Base-by-base conservation (phyloP, 1,140 invertebrate genomes). In the Drosophila gunungcola region DNA sequence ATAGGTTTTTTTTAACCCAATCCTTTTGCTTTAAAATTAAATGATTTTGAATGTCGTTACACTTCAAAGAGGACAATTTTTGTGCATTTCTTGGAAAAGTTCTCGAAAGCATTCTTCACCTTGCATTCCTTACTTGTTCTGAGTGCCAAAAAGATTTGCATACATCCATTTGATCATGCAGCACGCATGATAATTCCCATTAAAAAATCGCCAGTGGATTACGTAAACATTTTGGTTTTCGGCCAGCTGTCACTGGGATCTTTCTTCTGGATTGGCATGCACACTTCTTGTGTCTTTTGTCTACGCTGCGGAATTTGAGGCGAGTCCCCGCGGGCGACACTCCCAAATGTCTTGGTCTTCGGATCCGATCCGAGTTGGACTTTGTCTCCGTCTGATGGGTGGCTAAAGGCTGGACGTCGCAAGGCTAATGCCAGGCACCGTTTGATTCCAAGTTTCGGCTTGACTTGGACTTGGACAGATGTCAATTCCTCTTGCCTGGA, bases 291-390 rank as follows among this genome's bases (percentile, higher is more conserved):
- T 60, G 49, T 63, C 45, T 76, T 63, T 77, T 56, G 49, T 63
- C 64, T 86, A 82, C 83, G 75, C 70, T 51, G 45, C 54, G 83
- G 82, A 88, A 88, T 86, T 86, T 52, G 46, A 86, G 58, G 73
- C 81, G 62, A 61, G 81, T 56, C 64, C 67, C 82, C 78, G 60
- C 53, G 64, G 83, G 82, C 82, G 82, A 88, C 82, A 88, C 79
- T 83, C 82, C 83, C 82, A 61, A 73, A 36, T 52, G 67, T 52
- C 69, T 58, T 25, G 36, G 63, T 16, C 39, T 60, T 43, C 32
- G 21, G 34, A 54, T 41, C n/a, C 39, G 34, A 54, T 41, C n/a
- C 39, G 11, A 46, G 55, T 9, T 53, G 32, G 51, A 53, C 51
- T 53, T 10, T 27, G 39, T 67, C 61, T 29, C 32, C 65, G 48